Percentiles rank a stretch among this genome's conserved stretches.
phyloP scores from a whole-genome alignment of 2,113 vertebrate species.

The Orcinus orca region DNA sequence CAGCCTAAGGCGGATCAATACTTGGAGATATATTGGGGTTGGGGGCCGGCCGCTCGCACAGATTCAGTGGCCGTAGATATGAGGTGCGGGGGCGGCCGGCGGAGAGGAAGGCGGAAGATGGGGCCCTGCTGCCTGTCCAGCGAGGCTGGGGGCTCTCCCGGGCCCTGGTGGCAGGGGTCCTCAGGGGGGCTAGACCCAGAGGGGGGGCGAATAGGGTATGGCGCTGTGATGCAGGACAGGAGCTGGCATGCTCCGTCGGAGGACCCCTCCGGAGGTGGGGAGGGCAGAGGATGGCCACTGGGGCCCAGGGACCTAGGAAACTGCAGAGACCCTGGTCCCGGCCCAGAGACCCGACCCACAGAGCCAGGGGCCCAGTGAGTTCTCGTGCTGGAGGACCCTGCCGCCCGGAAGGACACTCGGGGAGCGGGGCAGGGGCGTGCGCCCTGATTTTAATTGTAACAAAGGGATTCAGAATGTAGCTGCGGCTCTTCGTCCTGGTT shows the following conservation, averaged over 20 bases:
- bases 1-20: conserved; percentile 93
- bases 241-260: neutral
- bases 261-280: fast-evolving
- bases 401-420: fast-evolving
- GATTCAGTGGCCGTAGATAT: conserved; percentile 92
- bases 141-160: fast-evolving
- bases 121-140: fast-evolving
- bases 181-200: fast-evolving
- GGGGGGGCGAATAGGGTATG: fast-evolving
- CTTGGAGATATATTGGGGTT: conserved; percentile 86
- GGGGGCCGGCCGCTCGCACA: conserved; percentile 83
- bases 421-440: no score
- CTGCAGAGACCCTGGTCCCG: fast-evolving
- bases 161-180: neutral
- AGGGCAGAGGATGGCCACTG: fast-evolving
- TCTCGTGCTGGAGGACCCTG: fast-evolving
- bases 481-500: no score
- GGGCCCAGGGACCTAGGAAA: neutral
- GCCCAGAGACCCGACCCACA: fast-evolving
- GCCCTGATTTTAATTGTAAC: neutral
- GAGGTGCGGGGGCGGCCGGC: conserved; percentile 52
- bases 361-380: neutral
- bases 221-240: fast-evolving
- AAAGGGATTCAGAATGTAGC: neutral
- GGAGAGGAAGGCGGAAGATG: neutral